Evolutionary conservation across 2,797 vertebrate species (phyloP).

Genomic region (Bryconaethiops microstoma): DNA sequence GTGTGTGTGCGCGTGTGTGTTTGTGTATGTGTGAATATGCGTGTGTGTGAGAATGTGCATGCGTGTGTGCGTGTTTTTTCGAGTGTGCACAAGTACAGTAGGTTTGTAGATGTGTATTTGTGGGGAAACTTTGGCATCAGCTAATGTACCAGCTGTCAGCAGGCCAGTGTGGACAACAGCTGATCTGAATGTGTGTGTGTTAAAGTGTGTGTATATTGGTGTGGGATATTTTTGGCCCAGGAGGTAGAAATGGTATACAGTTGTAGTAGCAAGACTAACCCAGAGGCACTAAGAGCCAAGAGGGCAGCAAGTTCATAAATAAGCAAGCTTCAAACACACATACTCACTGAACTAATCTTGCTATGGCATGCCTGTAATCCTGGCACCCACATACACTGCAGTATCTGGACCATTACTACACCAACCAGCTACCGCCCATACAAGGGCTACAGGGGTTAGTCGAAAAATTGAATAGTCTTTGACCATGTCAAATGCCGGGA

Average conservation of each 20-base stretch:
- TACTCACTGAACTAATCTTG: slow-evolving; percentile 3
- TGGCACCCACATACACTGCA: slow-evolving; percentile 12
- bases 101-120: slow-evolving; percentile 9
- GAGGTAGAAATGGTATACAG: slow-evolving; percentile 22
- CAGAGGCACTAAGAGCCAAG: slow-evolving; percentile 52
- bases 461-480: not conserved
- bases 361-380: slow-evolving; percentile 7
- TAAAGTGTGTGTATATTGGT: slow-evolving; percentile 36
- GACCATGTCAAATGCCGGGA: not conserved
- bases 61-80: not conserved
- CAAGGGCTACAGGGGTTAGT: not conserved
- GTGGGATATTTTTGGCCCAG: slow-evolving; percentile 60
- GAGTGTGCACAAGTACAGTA: no score
- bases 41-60: not conserved
- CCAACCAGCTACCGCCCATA: not conserved
- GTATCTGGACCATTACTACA: slow-evolving; percentile 4
- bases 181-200: slow-evolving; percentile 27
- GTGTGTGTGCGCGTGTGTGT: not conserved
- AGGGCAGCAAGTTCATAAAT: slow-evolving; percentile 51
- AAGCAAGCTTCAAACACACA: slow-evolving; percentile 31
- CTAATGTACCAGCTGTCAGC: slow-evolving; percentile 26
- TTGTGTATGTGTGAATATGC: no score
- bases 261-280: slow-evolving; percentile 57
- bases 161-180: slow-evolving; percentile 35
- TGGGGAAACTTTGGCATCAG: slow-evolving; percentile 16